Evolutionary conservation across 2,113 vertebrate genomes (phyloP), one percentile per base, ranked within the genome.

Genomic region (Hemiprocne comata): DNA sequence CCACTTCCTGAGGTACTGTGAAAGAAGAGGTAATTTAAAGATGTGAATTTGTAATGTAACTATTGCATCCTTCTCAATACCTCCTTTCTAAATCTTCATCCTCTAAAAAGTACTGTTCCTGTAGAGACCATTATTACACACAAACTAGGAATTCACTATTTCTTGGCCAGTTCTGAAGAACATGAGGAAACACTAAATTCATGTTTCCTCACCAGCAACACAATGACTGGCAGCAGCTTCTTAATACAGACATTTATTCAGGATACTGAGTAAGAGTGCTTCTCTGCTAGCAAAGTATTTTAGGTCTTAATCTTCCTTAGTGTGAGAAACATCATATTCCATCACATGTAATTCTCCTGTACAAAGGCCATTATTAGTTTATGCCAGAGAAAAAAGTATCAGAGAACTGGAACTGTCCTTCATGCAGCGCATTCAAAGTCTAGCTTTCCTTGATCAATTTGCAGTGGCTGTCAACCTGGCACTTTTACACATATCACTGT

Each of bases 1-100:
- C 98, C 98, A 99, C 21, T 97, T 98, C 95, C 99, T 98, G 7
- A 97, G 44, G 66, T 93, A 70, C 98, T 98, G 87, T 21, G 61
- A 93, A 95, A 94, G 73, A 96, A n/a, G 88, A 84, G 25, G 7
- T 9, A 38, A 61, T 38, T 81, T 69, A 44, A 65, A 88, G 46
- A 6, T 13, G 15, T 29, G n/a, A 79, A 91, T 73, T 46, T 46
- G 11, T 61, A 65, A 57, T 7, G 4, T 16, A 76, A 38, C 17
- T 65, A 23, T 55, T 83, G 46, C 33, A 48, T 40, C 46, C 40
- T 82, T 51, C 46, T 6, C 64, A 58, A 64, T 7, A 72, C 4
- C 6, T 9, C 17, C 69, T n/a, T 57, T 62, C 42, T 80, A 80
- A 61, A 71, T 36, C 33, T 76, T 57, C 36, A 46, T 11, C 23